Evolutionary conservation across 2,888 invertebrate species (phyloP).

Genomic region (Clistopyga incitator): DNA sequence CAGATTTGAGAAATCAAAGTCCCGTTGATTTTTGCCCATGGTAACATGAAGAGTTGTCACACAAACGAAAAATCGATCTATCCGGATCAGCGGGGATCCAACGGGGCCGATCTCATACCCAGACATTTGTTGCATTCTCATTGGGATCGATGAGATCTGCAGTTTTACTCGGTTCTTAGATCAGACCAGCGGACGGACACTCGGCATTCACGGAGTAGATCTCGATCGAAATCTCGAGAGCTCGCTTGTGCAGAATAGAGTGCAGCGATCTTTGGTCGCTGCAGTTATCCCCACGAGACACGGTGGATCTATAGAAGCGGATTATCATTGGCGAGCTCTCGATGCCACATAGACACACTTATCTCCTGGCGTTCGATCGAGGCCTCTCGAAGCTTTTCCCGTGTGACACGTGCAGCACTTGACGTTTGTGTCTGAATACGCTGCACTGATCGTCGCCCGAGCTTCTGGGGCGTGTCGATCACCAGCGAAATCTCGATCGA

Average conservation of each 20-base stretch:
- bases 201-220: constrained; percentile 32
- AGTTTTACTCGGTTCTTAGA: constrained; percentile 31
- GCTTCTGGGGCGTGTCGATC: constrained; percentile 43
- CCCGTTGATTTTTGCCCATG: constrained; percentile 30
- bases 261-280: background rate
- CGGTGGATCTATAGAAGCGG: constrained; percentile 25
- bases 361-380: constrained; percentile 13
- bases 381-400: constrained; percentile 24
- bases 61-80: constrained; percentile 34
- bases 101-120: constrained; percentile 45
- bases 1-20: background rate
- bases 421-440: constrained; percentile 43
- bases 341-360: background rate
- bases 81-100: constrained; percentile 46
- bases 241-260: constrained; percentile 13
- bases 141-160: constrained; percentile 59
- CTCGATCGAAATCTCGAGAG: constrained; percentile 46
- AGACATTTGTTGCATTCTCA: constrained; percentile 18
- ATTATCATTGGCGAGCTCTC: constrained; percentile 50
- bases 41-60: constrained; percentile 31
- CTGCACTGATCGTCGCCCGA: background rate
- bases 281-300: background rate
- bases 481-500: constrained; percentile 48
- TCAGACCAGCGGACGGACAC: constrained; percentile 18
- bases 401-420: constrained; percentile 6